phyloP scores from a whole-genome alignment of 2,888 invertebrate genomes.

The Teinopalpus imperialis region DNA sequence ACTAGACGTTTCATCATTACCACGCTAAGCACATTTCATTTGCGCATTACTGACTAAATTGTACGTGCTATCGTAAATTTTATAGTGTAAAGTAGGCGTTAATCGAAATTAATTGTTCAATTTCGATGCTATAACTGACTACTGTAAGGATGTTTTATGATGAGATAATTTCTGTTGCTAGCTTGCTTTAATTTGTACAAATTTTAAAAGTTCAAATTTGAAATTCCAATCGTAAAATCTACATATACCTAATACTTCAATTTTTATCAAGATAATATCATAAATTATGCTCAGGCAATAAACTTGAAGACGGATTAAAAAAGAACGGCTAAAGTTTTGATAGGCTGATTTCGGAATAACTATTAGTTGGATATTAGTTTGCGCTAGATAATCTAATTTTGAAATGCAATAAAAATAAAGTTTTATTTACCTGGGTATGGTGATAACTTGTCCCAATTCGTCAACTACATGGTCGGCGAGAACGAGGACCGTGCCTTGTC shows the following conservation, averaged over 20 bases:
- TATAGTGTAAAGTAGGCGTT: neutral
- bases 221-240: conserved; percentile 21
- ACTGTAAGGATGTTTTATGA: neutral
- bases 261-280: conserved; percentile 20
- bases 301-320: conserved; percentile 18
- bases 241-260: conserved; percentile 14
- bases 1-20: conserved; percentile 27
- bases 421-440: conserved; percentile 83
- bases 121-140: neutral
- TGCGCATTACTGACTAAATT: conserved; percentile 1
- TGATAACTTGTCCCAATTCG: conserved; percentile 85
- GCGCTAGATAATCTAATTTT: neutral
- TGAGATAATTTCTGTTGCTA: conserved; percentile 7
- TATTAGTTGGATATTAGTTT: conserved; percentile 6
- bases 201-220: conserved; percentile 11
- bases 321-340: conserved; percentile 1
- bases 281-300: conserved; percentile 24
- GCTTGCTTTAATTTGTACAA: neutral
- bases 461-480: conserved; percentile 88
- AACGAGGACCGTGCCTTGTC: conserved; percentile 85
- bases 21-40: conserved; percentile 11
- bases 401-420: neutral
- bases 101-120: neutral
- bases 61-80: conserved; percentile 2
- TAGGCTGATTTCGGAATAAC: conserved; percentile 14